phyloP scores from a whole-genome alignment of 35 echinoderm and acorn worm genomes.

The Stichopus chloronotus region DNA sequence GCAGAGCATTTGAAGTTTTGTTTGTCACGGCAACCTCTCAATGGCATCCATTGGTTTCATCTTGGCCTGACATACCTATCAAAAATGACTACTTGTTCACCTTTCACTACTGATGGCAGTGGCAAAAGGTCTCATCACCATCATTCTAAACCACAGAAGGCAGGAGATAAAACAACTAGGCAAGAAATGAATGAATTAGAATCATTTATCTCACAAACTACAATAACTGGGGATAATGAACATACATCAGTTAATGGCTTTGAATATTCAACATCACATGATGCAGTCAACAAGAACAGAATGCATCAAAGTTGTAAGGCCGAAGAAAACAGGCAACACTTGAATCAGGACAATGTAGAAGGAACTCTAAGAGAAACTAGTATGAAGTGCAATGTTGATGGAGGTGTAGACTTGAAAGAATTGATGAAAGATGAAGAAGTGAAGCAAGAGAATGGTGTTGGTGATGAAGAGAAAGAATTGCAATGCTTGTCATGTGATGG shows the following conservation, averaged over 20 bases:
- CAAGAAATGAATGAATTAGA: neutral
- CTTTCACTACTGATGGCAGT: neutral
- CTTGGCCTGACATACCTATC: constrained; percentile 4
- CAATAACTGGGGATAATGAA: neutral
- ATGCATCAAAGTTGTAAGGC: no score
- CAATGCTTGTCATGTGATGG: neutral
- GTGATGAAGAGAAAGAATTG: neutral
- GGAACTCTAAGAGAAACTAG: no score
- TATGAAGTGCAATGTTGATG: neutral
- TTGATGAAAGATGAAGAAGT: neutral
- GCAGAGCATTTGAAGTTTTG: constrained; percentile 30
- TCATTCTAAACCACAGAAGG: neutral
- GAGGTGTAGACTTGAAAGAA: neutral
- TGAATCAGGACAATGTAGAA: neutral
- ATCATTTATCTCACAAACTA: neutral
- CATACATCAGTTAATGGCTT: neutral
- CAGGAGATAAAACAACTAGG: neutral
- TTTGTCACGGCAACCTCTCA: constrained; percentile 37
- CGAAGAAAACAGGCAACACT: no score
- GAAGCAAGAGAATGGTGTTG: neutral
- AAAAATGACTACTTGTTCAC: neutral
- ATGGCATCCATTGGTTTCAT: constrained; percentile 36
- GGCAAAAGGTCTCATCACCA: neutral
- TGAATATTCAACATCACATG: neutral
- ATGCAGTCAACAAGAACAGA: no score